These are phyloP conservation scores for Thaleichthys pacificus DNA, from an alignment of 2,797 vertebrate genomes.

Conservation along the genomic window DNA sequence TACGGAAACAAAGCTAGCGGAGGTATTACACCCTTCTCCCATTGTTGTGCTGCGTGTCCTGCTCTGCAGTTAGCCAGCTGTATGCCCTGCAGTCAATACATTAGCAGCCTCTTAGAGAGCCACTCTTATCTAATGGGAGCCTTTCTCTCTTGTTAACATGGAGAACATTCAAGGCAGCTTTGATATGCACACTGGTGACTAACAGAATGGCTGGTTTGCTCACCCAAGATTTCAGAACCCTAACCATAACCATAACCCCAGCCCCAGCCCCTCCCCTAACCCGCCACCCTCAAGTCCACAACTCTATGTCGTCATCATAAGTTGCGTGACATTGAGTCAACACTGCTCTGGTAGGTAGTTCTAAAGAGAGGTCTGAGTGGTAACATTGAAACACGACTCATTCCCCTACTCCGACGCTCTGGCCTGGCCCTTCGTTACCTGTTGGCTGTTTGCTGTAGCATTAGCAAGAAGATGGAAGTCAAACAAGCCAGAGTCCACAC, in stretches of 20 bases:
- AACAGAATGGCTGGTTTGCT: neutral
- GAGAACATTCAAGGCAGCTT: neutral
- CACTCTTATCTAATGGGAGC: neutral
- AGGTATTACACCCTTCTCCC: constrained; percentile 22
- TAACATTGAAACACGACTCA: constrained; percentile 18
- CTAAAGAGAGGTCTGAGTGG: constrained; percentile 21
- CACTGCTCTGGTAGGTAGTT: neutral
- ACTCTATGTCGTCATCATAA: neutral
- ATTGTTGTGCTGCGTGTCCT: constrained; percentile 36
- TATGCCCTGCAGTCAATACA: constrained; percentile 1
- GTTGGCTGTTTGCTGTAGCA: constrained; percentile 39
- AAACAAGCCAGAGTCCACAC: constrained; percentile 50
- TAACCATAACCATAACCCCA: too few species aligned
- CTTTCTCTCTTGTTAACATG: neutral
- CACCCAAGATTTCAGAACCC: neutral
- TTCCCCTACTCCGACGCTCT: constrained; percentile 11
- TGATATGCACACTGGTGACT: too few species aligned
- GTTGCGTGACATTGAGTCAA: too few species aligned
- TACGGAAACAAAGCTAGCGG: constrained; percentile 2
- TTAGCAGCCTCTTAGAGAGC: neutral
- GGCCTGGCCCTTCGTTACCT: constrained; percentile 38
- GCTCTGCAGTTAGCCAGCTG: neutral
- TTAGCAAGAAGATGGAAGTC: constrained; percentile 55
- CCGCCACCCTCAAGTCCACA: neutral
- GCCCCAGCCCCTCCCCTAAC: neutral